A percentile compares a stretch with the other conserved stretches of the same genome.
phyloP scores from a whole-genome alignment of 2,797 vertebrate genomes.

The Lates japonicus region DNA sequence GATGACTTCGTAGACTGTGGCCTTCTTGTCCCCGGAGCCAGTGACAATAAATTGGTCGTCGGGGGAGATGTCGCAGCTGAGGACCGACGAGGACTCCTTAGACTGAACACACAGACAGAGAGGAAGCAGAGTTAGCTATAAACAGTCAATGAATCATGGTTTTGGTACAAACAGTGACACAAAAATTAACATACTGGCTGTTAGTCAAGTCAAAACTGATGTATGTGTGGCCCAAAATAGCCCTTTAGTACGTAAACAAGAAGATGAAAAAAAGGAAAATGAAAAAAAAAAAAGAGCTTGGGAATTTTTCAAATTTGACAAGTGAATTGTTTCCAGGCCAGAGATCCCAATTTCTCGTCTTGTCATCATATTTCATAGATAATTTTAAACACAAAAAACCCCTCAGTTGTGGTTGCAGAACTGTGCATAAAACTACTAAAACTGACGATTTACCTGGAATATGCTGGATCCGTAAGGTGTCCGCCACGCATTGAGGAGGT shows the following conservation, averaged over 20 bases:
- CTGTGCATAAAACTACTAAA: not conserved
- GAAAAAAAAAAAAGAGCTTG: not conserved
- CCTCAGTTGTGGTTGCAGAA: not conserved
- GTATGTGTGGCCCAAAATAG: not conserved
- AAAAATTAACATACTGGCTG: not conserved
- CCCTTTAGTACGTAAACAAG: not conserved
- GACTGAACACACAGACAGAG: constrained; percentile 79
- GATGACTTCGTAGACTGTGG: constrained; percentile 93
- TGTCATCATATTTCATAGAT: not conserved
- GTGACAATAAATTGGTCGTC: constrained; percentile 91
- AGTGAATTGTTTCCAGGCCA: constrained; percentile 7
- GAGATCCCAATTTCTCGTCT: not conserved
- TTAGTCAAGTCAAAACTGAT: not conserved
- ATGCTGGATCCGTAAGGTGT: constrained; percentile 89
- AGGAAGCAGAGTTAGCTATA: not conserved
- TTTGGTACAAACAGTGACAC: not conserved
- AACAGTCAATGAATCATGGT: not conserved
- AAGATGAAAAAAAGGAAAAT: not conserved
- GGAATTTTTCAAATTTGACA: not conserved
- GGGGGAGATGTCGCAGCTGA: constrained; percentile 91
- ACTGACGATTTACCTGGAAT: constrained; percentile 82
- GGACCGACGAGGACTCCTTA: constrained; percentile 88
- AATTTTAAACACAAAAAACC: not conserved
- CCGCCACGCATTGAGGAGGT: constrained; percentile 91
- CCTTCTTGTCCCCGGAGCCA: constrained; percentile 93